Base-by-base conservation (phyloP, 2,113 vertebrate species). In the Hyperopisus bebe region DNA sequence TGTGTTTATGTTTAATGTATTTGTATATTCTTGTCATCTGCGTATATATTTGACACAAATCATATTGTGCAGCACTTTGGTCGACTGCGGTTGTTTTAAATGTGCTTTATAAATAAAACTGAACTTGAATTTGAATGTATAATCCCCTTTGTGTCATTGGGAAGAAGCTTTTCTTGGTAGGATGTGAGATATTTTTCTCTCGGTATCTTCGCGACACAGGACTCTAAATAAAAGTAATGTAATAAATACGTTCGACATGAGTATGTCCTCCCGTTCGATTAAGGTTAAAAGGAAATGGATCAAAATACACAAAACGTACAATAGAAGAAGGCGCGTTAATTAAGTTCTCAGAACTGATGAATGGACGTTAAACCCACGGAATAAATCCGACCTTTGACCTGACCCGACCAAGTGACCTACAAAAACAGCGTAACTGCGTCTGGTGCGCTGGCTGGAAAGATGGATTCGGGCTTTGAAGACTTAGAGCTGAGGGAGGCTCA, bases 401-500 rank as follows among this genome's bases (percentile, higher is more conserved):
- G 77, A 55, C 85, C 48, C 19, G 19, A 19, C 55, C 27, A 47
- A 17, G 5, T 24, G 21, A 53, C 39, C 39, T 2, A 53, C 88
- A 48, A 53, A 55, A 82, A 53, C 66, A 70, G 5, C 74, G 44
- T 4, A 51, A 77, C 47, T 17, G 1, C 1, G 0, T 31, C 44
- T 48, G 35, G 35, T 27, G n/a, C 19, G 11, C 4, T 15, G n/a
- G 77, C 4, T 58, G 35, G 15, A 8, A 31, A 83, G 21, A 94
- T 94, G 94, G 94, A 94, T 19, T 47, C 48, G 88, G 92, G 90
- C 0, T 91, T 94, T 80, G 94, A 95, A 74, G 93, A 95, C 42
- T 91, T 91, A 1, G 95, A 94, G 58, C 88, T 94, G 62, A 91
- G 93, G 89, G 95, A 95, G 88, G 94, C 93, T 6, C 94, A 95